A percentile compares a stretch with the other conserved stretches of the same genome.
Conservation (phyloP, 2,797 vertebrate species). For the Malacoctenus gilli region DNA sequence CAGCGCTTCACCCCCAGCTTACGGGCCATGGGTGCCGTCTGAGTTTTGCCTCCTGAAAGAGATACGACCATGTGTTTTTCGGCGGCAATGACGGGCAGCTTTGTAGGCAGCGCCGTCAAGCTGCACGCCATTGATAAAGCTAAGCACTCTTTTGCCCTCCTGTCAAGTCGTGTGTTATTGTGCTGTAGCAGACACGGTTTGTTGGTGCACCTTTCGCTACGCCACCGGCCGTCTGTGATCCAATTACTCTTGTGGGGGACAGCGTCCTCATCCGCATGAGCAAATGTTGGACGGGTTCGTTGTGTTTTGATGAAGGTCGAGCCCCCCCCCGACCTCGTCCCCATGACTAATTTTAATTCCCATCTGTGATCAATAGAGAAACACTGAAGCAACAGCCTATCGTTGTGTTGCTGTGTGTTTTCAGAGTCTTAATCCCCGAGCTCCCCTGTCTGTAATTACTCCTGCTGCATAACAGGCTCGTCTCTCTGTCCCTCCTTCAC, state of each 20-base stretch:
- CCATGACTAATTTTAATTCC: too few relatives aligned
- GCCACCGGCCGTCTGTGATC: constrained; percentile 58
- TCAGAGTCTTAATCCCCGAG: constrained; percentile 50
- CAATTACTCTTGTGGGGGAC: constrained; percentile 53
- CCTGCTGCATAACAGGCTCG: constrained; percentile 29
- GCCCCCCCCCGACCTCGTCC: too few relatives aligned
- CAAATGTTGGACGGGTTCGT: constrained; percentile 20
- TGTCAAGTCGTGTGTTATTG: constrained; percentile 63
- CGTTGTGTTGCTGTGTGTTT: constrained; percentile 31
- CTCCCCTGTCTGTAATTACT: constrained; percentile 44
- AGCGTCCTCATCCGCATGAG: constrained; percentile 22
- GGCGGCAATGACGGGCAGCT: constrained; percentile 43
- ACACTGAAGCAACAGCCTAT: constrained; percentile 23
- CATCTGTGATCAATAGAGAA: constrained; percentile 19
- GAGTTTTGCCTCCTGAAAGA: constrained; percentile 33
- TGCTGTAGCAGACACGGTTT: constrained; percentile 57
- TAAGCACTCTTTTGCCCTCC: constrained; percentile 42
- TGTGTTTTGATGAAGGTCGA: constrained; percentile 29
- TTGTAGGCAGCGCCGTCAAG: constrained; percentile 61
- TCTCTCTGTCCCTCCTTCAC: constrained; percentile 27
- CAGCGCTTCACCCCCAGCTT: constrained; percentile 29
- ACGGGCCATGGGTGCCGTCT: constrained; percentile 30
- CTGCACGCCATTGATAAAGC: constrained; percentile 76
- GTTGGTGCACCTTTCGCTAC: constrained; percentile 51
- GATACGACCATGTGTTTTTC: constrained; percentile 52